These are phyloP conservation scores for Kryptopterus vitreolus DNA, from an alignment of 2,797 vertebrate species.

Conservation along the genomic window DNA sequence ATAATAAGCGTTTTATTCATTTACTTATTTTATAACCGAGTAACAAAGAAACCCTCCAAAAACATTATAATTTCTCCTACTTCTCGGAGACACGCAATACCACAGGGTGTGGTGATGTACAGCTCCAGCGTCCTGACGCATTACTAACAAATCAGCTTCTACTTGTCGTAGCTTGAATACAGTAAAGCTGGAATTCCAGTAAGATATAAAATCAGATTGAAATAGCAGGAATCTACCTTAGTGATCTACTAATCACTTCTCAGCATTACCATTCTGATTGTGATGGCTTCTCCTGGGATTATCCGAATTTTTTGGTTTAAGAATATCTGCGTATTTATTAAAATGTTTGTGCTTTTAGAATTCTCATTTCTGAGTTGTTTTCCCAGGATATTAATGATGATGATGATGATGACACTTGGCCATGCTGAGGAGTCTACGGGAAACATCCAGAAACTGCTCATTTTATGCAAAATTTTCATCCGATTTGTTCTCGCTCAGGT, in stretches of 20 bases:
- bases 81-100: neutral
- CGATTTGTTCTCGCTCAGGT: constrained; percentile 75
- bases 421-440: neutral
- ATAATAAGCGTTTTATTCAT: too few relatives aligned
- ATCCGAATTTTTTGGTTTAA: too few relatives aligned
- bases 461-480: neutral
- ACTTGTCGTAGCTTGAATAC: constrained; percentile 45
- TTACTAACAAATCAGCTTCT: constrained; percentile 24
- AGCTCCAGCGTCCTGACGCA: neutral
- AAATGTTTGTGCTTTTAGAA: neutral
- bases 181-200: constrained; percentile 33
- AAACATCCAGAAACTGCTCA: neutral
- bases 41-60: too few relatives aligned
- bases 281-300: neutral
- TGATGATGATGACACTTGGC: neutral
- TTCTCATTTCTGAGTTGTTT: neutral
- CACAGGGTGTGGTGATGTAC: constrained; percentile 14
- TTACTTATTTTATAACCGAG: too few relatives aligned
- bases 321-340: too few relatives aligned
- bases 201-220: constrained; percentile 5
- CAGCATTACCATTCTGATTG: neutral
- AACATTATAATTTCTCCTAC: neutral
- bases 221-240: neutral
- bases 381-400: constrained; percentile 25
- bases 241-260: neutral